Evolutionary conservation across 2,797 vertebrate species (phyloP).

Genomic region (Rhinichthys osculus): DNA sequence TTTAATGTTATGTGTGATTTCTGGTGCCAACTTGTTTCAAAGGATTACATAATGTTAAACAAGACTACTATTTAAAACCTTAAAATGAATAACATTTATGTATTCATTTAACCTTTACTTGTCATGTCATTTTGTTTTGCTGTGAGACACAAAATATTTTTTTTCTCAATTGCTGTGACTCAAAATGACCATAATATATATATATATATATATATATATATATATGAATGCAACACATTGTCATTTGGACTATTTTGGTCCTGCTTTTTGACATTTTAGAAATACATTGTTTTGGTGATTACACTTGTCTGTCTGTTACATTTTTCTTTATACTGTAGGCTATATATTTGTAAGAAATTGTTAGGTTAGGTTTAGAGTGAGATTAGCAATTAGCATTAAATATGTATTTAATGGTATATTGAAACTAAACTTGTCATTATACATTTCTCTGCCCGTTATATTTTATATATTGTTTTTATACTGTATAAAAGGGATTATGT

Average conservation of each 20-base stretch:
- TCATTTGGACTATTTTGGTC: no score
- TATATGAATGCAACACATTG: no score
- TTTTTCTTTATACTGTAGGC: no score
- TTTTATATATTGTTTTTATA: background rate
- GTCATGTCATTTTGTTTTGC: background rate
- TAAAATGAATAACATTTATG: background rate
- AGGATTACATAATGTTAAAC: background rate
- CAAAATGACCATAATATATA: no score
- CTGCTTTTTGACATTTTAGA: no score
- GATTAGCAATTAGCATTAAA: background rate
- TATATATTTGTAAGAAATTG: no score
- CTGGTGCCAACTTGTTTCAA: background rate
- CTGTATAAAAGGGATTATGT: background rate
- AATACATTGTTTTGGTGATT: no score
- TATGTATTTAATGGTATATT: background rate
- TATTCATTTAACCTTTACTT: background rate
- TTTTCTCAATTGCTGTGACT: background rate
- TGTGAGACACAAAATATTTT: no score
- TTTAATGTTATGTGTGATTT: background rate
- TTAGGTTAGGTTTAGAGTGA: no score
- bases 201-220: no score
- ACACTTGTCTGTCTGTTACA: no score
- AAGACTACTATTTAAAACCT: background rate
- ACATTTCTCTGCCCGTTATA: background rate
- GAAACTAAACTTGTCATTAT: background rate